Evolutionary conservation across 2,113 vertebrate species (phyloP), one percentile per base, ranked within the genome.

Genomic region (Gasterosteus nipponicus): DNA sequence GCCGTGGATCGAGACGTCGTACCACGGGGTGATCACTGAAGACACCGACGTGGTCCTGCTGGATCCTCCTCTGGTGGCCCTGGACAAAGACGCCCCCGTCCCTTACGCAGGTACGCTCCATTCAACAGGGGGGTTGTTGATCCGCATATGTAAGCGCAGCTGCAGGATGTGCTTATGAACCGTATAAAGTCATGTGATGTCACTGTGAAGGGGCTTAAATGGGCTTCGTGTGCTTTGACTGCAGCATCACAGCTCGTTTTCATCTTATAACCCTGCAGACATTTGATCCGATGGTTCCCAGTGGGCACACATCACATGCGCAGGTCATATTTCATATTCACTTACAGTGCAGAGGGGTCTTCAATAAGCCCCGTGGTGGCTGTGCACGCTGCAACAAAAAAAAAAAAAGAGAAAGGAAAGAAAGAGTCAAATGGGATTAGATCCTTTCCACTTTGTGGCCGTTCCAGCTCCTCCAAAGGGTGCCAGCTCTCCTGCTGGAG

Each of bases 1-100:
- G 77, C 98, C 98, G 1, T 99, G 98, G 98, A 98, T 99, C 56
- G 98, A 99, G 94, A 98, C 97, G 0, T 98, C 97, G 0, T 99
- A 99, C 86, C 97, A 99, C 1, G 98, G 98, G 67, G 94, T 98
- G 85, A 96, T 99, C 89, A 98, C 96, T 3, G 98, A 99, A 89
- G 98, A 98, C 91, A 97, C 97, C 0, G 96, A 97, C 68, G 93
- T 96, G 1, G 97, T 99, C 61, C 96, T 97, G 86, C 88, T 99
- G 86, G 97, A 99, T 83, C 98, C 97, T 74, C 98, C 98, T 0
- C 94, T 99, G 60, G 97, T 99, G 72, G 98, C 98, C 65, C 91
- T 99, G 91, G 98, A 99, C 88, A 99, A 99, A 85, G 98, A 99
- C 19, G 97, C 97, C 0, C 97, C 98, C 0, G 89, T 98, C 80